phyloP scores from a whole-genome alignment of 2,888 invertebrate genomes.

The Aporophyla nigra region DNA sequence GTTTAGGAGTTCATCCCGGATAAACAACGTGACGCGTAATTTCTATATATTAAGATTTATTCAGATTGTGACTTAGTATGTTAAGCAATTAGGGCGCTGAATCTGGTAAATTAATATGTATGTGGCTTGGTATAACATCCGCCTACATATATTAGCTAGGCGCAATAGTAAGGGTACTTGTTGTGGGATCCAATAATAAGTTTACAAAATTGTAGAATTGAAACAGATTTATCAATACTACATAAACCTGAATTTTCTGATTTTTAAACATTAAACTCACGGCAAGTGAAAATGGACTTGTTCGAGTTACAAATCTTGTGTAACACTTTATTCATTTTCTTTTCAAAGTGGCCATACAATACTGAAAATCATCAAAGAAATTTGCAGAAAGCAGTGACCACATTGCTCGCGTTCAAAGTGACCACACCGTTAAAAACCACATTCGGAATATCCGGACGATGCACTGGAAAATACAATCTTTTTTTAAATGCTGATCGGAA shows the following conservation, averaged over 20 bases:
- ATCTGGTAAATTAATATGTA: not conserved
- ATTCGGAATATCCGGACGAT: not conserved
- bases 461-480: constrained; percentile 9
- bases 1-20: no score
- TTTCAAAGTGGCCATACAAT: not conserved
- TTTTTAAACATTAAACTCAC: not conserved
- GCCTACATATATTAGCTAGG: not conserved
- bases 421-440: constrained; percentile 38
- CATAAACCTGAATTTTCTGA: not conserved
- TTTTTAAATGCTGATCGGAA: constrained; percentile 4
- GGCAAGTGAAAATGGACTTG: no score
- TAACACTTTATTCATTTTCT: not conserved
- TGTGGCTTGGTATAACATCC: not conserved
- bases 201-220: not conserved
- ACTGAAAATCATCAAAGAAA: constrained; percentile 44
- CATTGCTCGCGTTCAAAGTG: constrained; percentile 40
- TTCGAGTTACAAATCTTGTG: not conserved
- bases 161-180: not conserved
- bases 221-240: no score
- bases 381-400: constrained; percentile 13
- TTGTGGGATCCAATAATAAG: not conserved
- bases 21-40: no score
- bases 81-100: no score
- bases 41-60: no score
- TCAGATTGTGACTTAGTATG: no score